Conservation (phyloP, 2,888 invertebrate species). For the Drosophila tripunctata region DNA sequence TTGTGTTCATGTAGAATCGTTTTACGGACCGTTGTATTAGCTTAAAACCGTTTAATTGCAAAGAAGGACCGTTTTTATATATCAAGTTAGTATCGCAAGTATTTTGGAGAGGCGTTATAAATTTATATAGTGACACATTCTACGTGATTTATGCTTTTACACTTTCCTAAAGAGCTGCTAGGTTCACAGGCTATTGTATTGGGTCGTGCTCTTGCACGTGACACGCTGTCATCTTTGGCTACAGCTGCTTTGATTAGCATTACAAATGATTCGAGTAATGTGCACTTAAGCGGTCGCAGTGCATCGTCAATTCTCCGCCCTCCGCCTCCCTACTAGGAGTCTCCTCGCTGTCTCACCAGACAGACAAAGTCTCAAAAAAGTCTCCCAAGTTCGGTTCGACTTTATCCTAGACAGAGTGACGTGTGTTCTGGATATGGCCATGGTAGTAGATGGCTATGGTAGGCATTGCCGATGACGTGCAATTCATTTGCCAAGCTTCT, state of each 20-base stretch:
- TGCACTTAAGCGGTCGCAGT: constrained; percentile 75
- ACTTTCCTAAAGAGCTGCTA: too few relatives aligned
- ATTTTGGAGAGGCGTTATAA: too few relatives aligned
- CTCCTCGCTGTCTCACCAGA: constrained; percentile 22
- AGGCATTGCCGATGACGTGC: constrained; percentile 69
- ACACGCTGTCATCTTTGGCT: constrained; percentile 11
- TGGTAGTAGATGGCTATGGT: constrained; percentile 26
- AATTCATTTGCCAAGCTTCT: constrained; percentile 75
- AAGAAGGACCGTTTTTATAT: too few relatives aligned
- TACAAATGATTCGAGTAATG: constrained; percentile 79
- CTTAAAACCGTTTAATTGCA: too few relatives aligned
- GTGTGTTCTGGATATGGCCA: constrained; percentile 77
- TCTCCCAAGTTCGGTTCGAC: constrained; percentile 9
- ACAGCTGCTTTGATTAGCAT: constrained; percentile 74
- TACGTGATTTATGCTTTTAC: too few relatives aligned
- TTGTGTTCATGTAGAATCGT: neutral
- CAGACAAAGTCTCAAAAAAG: constrained; percentile 4
- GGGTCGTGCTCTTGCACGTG: neutral
- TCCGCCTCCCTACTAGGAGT: constrained; percentile 2
- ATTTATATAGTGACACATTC: too few relatives aligned
- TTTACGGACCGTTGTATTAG: neutral
- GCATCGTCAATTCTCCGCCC: constrained; percentile 45
- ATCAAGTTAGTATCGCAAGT: too few relatives aligned
- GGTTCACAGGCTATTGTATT: neutral
- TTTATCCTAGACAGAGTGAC: constrained; percentile 80